Conservation (phyloP, 2,888 invertebrate genomes). For the Margaritifera margaritifera region DNA sequence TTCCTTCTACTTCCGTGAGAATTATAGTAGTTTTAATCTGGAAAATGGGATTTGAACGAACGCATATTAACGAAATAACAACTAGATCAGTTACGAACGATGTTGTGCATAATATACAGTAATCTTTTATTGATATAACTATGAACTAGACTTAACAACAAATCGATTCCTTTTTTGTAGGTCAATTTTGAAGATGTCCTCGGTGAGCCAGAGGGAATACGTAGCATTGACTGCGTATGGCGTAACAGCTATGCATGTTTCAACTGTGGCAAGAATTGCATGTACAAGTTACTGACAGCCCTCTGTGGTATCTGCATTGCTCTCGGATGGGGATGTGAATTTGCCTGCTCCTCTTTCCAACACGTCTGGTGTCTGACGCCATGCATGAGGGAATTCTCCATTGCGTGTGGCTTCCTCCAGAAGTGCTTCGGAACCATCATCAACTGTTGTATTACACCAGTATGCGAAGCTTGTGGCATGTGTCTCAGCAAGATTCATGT, state of each 20-base stretch:
- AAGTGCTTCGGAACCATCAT: constrained; percentile 74
- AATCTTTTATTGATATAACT: too few species aligned
- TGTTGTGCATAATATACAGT: too few species aligned
- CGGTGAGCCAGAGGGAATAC: constrained; percentile 59
- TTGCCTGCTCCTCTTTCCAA: constrained; percentile 75
- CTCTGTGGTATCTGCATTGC: constrained; percentile 81
- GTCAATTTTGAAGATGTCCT: constrained; percentile 57
- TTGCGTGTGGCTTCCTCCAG: constrained; percentile 73
- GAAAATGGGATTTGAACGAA: too few species aligned
- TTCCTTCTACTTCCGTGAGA: too few species aligned
- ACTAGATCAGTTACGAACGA: too few species aligned
- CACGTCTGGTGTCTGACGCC: constrained; percentile 85
- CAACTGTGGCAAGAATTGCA: constrained; percentile 79
- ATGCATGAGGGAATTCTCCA: constrained; percentile 79
- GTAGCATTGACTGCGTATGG: constrained; percentile 81
- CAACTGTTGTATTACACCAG: constrained; percentile 77
- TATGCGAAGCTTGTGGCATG: constrained; percentile 76
- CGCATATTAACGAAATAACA: too few species aligned
- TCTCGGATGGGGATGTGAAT: constrained; percentile 74
- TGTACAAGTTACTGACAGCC: constrained; percentile 81
- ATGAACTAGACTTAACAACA: too few species aligned
- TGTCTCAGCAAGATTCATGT: constrained; percentile 51
- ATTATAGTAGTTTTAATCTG: too few species aligned
- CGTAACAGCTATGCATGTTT: constrained; percentile 78
- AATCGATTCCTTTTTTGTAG: constrained; percentile 20